Percentiles rank a stretch among this genome's conserved stretches.
phyloP scores from a whole-genome alignment of 2,113 vertebrate genomes.

The Columbina picui region DNA sequence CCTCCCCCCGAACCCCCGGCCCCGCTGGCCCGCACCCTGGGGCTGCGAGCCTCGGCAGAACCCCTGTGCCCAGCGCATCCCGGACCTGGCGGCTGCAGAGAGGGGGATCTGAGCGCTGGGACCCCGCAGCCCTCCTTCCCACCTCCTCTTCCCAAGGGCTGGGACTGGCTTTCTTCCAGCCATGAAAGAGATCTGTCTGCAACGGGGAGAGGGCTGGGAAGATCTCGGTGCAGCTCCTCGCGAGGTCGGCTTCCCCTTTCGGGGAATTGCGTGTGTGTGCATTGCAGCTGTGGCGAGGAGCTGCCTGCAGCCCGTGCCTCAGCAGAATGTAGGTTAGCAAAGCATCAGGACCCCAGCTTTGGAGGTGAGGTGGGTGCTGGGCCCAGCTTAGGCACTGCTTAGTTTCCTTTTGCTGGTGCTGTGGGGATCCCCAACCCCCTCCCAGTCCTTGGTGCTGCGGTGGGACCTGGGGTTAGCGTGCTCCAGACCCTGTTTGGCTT shows the following conservation, averaged over 20 bases:
- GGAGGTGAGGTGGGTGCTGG: not conserved
- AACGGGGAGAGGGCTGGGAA: not conserved
- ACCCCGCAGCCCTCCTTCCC: not conserved
- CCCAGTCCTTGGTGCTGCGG: not conserved
- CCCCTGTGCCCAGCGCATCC: no score
- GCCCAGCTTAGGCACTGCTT: not conserved
- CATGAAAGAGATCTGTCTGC: not conserved
- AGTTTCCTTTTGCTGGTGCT: not conserved
- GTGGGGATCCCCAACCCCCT: no score
- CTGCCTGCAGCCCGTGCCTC: conserved; percentile 24
- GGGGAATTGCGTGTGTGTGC: not conserved
- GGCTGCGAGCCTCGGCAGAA: not conserved
- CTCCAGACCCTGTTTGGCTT: not conserved
- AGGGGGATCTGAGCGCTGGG: not conserved
- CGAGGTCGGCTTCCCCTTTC: not conserved
- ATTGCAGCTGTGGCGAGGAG: not conserved
- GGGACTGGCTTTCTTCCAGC: not conserved
- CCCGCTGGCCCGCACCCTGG: not conserved
- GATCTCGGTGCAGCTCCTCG: not conserved
- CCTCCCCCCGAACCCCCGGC: not conserved
- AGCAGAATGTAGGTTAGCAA: conserved; percentile 60
- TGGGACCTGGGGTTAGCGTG: not conserved
- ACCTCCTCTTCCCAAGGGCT: not conserved
- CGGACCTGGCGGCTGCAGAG: not conserved
- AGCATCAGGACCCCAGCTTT: not conserved